Evolutionary conservation across 35 echinoderm and acorn worm genomes (phyloP).

Genomic region (Patiria miniata): DNA sequence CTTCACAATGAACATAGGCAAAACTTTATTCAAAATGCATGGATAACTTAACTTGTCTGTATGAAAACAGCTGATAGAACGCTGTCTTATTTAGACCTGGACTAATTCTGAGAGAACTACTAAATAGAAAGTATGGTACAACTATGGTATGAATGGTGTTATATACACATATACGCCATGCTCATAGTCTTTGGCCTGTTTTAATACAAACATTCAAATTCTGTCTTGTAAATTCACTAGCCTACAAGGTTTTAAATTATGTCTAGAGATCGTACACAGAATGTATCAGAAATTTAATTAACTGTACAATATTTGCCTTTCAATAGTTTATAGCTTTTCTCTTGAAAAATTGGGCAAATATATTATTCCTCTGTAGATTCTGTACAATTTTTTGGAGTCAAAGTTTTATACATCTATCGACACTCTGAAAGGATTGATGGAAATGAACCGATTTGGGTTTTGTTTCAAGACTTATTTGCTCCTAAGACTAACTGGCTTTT

Average conservation of each 20-base stretch:
- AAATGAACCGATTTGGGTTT: neutral
- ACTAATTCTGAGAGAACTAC: conserved; percentile 27
- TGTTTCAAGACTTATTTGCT: neutral
- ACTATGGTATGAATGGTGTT: neutral
- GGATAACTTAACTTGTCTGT: conserved; percentile 19
- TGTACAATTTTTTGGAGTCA: neutral
- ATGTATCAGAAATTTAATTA: conserved; percentile 3
- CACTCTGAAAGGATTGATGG: neutral
- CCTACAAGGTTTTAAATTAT: neutral
- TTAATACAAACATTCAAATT: too few relatives aligned
- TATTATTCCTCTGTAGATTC: conserved; percentile 15
- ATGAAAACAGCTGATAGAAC: neutral
- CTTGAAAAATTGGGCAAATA: conserved; percentile 13
- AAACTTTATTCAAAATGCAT: conserved; percentile 24
- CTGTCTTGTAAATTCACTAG: neutral
- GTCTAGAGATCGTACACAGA: conserved; percentile 22
- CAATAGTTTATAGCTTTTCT: neutral
- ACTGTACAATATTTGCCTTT: conserved; percentile 23
- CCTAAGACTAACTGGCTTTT: neutral
- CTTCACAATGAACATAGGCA: conserved; percentile 25
- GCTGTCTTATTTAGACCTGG: neutral
- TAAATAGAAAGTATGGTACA: neutral
- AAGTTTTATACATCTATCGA: neutral
- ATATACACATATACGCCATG: neutral
- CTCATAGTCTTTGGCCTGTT: conserved; percentile 12